Evolutionary conservation across 2,113 vertebrate genomes (phyloP).

Genomic region (Isichthys henryi): DNA sequence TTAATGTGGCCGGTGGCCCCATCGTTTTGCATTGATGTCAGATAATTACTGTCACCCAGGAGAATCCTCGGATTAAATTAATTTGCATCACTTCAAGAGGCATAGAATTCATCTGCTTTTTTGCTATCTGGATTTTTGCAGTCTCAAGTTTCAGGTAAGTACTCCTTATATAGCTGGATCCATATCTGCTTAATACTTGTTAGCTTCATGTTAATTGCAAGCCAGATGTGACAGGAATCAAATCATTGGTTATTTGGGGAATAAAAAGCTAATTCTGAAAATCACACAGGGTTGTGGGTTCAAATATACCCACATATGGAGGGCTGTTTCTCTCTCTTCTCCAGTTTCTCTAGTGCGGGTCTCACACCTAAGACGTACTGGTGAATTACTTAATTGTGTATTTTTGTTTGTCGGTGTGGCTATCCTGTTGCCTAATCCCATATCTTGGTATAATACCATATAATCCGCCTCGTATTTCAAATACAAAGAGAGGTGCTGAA

Average conservation of each 20-base stretch:
- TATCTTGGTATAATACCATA: not conserved
- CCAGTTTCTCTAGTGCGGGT: not conserved
- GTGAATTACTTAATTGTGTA: not conserved
- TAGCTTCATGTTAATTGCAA: not conserved
- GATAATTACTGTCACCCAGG: not conserved
- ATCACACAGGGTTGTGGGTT: not conserved
- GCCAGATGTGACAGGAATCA: not conserved
- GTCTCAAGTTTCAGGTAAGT: slow-evolving; percentile 12
- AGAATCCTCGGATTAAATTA: not conserved
- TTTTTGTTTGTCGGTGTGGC: not conserved
- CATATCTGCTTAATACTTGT: not conserved
- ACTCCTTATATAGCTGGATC: not conserved
- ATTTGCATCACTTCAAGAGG: not conserved
- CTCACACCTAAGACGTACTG: not conserved
- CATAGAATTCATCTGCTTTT: not conserved
- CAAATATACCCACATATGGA: not conserved
- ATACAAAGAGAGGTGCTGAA: not conserved
- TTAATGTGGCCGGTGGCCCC: not conserved
- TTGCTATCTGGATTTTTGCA: not conserved
- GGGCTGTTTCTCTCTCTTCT: not conserved
- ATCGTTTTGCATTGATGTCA: not conserved
- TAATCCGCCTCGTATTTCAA: not conserved
- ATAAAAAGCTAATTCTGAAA: not conserved
- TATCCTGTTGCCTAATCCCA: not conserved
- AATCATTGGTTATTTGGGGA: not conserved